Evolutionary conservation across 1,140 invertebrate species (phyloP).

Genomic region (Drosophila nigrodunni): DNA sequence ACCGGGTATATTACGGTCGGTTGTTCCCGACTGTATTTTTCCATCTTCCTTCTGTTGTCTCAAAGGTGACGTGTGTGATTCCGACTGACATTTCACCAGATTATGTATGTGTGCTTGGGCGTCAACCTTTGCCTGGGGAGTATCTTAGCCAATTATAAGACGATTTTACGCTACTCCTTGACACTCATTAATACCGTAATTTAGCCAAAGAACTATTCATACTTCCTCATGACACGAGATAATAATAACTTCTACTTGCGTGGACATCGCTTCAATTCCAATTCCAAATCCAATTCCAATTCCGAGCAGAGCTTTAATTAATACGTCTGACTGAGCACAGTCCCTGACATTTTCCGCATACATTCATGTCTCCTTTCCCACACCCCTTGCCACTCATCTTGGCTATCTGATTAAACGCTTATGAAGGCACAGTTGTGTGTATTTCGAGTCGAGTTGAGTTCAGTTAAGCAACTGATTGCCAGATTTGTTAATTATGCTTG

Average conservation of each 20-base stretch:
- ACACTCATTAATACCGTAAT: constrained; percentile 73
- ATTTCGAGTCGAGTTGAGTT: constrained; percentile 15
- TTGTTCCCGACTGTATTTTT: not conserved
- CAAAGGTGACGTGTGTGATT: constrained; percentile 13
- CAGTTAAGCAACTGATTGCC: constrained; percentile 58
- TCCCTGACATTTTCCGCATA: not conserved
- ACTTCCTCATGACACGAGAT: constrained; percentile 13
- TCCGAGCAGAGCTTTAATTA: constrained; percentile 69
- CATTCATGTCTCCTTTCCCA: constrained; percentile 2
- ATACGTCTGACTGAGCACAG: constrained; percentile 62
- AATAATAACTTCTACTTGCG: constrained; percentile 77
- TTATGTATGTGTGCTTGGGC: not conserved
- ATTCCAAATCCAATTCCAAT: constrained; percentile 41
- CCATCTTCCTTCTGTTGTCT: not conserved
- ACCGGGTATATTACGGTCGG: no score
- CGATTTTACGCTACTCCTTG: constrained; percentile 44
- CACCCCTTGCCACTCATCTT: not conserved
- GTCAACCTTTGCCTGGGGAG: constrained; percentile 10
- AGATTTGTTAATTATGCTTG: constrained; percentile 80
- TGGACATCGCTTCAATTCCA: constrained; percentile 66
- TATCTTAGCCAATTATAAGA: constrained; percentile 66
- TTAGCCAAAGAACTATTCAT: constrained; percentile 52
- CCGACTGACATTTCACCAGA: constrained; percentile 6
- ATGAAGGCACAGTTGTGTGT: constrained; percentile 30
- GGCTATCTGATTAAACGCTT: constrained; percentile 50